These are phyloP conservation scores for Pagrus major DNA, from an alignment of 2,113 vertebrate species.

Conservation along the genomic window DNA sequence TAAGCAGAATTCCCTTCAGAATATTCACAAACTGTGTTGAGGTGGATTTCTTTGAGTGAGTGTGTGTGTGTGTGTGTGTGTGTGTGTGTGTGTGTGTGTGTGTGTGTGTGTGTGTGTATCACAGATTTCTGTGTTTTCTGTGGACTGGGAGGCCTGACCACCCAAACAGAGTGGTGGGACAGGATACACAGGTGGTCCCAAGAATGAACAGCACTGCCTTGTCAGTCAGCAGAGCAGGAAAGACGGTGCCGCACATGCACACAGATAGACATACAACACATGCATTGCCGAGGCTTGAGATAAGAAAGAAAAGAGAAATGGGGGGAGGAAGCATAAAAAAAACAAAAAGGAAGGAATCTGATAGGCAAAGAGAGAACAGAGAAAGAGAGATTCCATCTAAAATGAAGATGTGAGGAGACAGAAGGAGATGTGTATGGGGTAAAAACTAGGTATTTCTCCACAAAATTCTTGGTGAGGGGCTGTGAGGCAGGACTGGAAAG, in stretches of 20 bases:
- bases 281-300: conserved; percentile 1
- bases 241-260: not conserved
- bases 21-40: conserved; percentile 51
- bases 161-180: conserved; percentile 63
- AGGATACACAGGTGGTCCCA: conserved; percentile 70
- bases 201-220: conserved; percentile 60
- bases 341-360: not conserved
- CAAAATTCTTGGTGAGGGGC: not conserved
- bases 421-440: conserved; percentile 25
- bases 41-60: conserved; percentile 38
- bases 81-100: conserved; percentile 24
- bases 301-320: conserved; percentile 15
- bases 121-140: conserved; percentile 41
- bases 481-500: not conserved
- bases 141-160: conserved; percentile 63
- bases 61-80: conserved; percentile 4
- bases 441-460: conserved; percentile 13
- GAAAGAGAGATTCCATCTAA: conserved; percentile 10
- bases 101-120: conserved; percentile 1
- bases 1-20: conserved; percentile 49
- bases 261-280: not conserved
- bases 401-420: conserved; percentile 26
- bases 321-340: not conserved
- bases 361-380: not conserved
- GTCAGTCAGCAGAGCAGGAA: conserved; percentile 64